Conservation (phyloP, 2,797 vertebrate genomes). For the Threskiornis aethiopicus region DNA sequence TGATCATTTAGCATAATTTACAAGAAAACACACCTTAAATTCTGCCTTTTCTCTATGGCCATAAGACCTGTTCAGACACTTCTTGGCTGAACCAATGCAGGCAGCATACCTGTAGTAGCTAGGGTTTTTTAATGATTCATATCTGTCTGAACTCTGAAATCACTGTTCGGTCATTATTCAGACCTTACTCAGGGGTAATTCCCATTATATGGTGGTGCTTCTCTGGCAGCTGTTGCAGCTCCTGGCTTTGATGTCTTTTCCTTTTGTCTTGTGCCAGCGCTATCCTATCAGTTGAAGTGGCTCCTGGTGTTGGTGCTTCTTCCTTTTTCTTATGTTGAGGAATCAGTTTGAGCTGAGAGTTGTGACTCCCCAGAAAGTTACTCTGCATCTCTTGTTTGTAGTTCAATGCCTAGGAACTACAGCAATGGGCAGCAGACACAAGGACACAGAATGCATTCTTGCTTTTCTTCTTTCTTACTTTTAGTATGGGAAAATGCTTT, state of each 20-base stretch:
- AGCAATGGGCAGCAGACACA: background rate
- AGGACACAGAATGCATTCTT: background rate
- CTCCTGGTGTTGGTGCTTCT: background rate
- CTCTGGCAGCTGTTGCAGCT: background rate
- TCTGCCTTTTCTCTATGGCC: background rate
- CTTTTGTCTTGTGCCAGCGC: background rate
- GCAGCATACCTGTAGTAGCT: background rate
- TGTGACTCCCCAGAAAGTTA: background rate
- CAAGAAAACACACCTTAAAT: background rate
- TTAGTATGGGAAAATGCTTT: background rate
- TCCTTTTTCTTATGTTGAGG: background rate
- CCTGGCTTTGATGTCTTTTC: background rate
- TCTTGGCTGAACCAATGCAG: background rate
- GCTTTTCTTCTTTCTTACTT: background rate
- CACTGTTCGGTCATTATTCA: background rate
- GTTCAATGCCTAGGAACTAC: background rate
- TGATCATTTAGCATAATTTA: background rate
- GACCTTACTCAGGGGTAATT: background rate
- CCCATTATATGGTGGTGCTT: background rate
- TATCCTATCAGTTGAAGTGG: background rate
- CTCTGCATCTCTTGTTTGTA: background rate
- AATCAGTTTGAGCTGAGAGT: background rate
- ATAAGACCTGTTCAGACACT: background rate
- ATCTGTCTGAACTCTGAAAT: background rate
- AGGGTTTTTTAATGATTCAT: background rate